Evolutionary conservation across 2,113 vertebrate genomes (phyloP), one percentile per base, ranked within the genome.

Genomic region (Spea bombifrons): DNA sequence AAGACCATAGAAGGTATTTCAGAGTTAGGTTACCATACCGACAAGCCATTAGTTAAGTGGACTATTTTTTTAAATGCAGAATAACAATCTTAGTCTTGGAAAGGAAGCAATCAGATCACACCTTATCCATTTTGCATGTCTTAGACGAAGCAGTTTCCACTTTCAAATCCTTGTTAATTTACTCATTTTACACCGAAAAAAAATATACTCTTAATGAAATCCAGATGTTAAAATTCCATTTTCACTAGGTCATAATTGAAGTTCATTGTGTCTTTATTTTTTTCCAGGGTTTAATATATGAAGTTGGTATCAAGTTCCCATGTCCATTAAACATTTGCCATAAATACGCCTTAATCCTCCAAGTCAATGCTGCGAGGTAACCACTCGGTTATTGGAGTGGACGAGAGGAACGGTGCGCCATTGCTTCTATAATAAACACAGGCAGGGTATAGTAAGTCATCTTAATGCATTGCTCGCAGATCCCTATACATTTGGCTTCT

Each of bases 231-330:
- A 74, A 80, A 80, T 80, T 74, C 78, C 78, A 80, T 68, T 72
- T 80, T 74, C 78, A 61, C 78, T 80, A 80, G 78, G 78, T 80
- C 78, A 80, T 80, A 80, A 74, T 80, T 80, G 78, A 74, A 74
- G 78, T 80, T 73, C 78, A 80, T 74, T 67, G 65, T 74, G 64
- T 67, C 78, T 68, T 71, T 77, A 17, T 71, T 76, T 65, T 75
- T 69, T 70, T 57, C 50, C 64, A 9, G 15, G 49, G 64, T 80
- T 80, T 80, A 73, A 80, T 80, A 80, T 61, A 74, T 73, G 78
- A 74, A 80, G 78, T 66, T 80, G 52, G 78, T 73, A 74, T 80
- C 71, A 74, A 68, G 78, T 80, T 80, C 71, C 78, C 78, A 73
- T 73, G 77, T 79, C 77, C 64, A 80, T 73, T 74, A 80, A 73